Evolutionary conservation across 2,113 vertebrate species (phyloP).

Genomic region (Vireo altiloquus): DNA sequence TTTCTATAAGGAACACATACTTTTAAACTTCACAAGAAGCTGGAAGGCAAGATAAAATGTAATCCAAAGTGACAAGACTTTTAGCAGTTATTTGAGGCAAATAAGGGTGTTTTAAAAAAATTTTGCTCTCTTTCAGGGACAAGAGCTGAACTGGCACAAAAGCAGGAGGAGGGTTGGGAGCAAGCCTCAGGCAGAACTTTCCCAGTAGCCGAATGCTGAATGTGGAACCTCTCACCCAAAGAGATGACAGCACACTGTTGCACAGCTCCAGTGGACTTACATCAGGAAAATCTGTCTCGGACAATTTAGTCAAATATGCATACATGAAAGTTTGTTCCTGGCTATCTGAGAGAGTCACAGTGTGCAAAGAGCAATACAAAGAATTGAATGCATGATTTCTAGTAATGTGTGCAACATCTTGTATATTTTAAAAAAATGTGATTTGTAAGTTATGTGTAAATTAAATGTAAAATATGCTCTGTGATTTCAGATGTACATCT

Average conservation of each 20-base stretch:
- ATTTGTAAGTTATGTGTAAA: not conserved
- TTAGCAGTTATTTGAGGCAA: constrained; percentile 2
- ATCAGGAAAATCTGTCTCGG: not conserved
- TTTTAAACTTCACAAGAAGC: constrained; percentile 4
- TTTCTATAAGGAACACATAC: not conserved
- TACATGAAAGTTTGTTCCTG: not conserved
- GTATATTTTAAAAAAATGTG: not conserved
- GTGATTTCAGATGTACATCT: not conserved
- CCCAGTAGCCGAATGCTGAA: not conserved
- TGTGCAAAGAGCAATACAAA: not conserved
- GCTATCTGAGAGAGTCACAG: not conserved
- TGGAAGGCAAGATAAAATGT: not conserved
- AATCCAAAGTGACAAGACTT: not conserved
- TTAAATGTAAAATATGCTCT: not conserved
- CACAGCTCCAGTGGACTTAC: not conserved
- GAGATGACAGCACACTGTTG: not conserved
- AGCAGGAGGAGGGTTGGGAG: not conserved
- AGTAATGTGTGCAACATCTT: not conserved
- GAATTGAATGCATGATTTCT: not conserved
- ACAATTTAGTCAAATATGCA: not conserved
- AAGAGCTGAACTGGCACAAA: not conserved
- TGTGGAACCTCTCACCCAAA: not conserved
- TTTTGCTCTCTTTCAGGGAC: not conserved
- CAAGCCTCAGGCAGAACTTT: not conserved
- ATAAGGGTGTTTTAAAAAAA: not conserved